Conservation (phyloP, 2,888 invertebrate species). For the Hemaris fuciformis region DNA sequence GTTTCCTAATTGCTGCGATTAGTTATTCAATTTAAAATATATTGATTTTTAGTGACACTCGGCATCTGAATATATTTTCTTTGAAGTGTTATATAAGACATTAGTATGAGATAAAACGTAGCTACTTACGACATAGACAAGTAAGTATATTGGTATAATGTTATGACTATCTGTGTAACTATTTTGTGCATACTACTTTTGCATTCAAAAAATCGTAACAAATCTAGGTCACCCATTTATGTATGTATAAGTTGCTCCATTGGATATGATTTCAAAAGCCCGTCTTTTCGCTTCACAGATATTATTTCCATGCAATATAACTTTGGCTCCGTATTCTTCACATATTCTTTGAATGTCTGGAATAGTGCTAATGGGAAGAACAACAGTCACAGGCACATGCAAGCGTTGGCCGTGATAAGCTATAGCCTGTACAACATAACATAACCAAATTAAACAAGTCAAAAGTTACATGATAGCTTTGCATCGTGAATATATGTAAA, state of each 20-base stretch:
- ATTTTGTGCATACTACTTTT: neutral
- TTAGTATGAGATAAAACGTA: no score
- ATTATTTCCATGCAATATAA: slow-evolving; percentile 88
- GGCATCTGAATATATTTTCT: no score
- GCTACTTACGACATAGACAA: no score
- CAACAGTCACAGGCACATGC: slow-evolving; percentile 86
- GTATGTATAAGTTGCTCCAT: slow-evolving; percentile 83
- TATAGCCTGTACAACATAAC: slow-evolving; percentile 60
- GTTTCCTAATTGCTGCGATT: no score
- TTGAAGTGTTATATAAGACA: no score
- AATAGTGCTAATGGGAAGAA: slow-evolving; percentile 91
- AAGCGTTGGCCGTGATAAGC: slow-evolving; percentile 86
- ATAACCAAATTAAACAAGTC: neutral
- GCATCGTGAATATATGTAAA: no score
- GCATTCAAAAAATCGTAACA: neutral
- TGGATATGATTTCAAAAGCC: slow-evolving; percentile 86
- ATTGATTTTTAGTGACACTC: no score
- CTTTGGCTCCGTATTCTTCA: slow-evolving; percentile 87
- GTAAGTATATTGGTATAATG: no score
- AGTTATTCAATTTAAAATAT: no score
- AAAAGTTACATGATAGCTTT: no score
- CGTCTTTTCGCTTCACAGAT: slow-evolving; percentile 88
- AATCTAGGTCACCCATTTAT: slow-evolving; percentile 88
- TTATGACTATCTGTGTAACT: no score
- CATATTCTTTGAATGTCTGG: slow-evolving; percentile 92